Conservation (phyloP, 2,113 vertebrate species). For the Fregata magnificens region DNA sequence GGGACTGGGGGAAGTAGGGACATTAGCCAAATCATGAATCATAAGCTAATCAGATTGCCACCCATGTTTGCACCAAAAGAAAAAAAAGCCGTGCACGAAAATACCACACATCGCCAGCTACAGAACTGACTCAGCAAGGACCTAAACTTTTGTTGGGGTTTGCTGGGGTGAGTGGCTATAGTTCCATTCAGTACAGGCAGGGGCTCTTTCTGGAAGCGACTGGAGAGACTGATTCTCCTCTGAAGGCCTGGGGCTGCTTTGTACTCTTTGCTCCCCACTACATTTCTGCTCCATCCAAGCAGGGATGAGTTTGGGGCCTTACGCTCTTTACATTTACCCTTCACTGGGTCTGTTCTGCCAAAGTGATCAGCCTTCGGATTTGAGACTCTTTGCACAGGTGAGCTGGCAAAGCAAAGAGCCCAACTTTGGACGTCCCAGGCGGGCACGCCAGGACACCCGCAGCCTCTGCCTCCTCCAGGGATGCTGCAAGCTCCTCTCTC, state of each 20-base stretch:
- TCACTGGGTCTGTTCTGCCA: neutral
- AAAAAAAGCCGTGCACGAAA: neutral
- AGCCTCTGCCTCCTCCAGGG: neutral
- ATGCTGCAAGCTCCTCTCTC: neutral
- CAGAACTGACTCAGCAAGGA: conserved; percentile 15
- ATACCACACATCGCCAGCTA: neutral
- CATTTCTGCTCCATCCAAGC: neutral
- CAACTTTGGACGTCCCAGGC: neutral
- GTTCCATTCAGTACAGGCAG: neutral
- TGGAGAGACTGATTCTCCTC: neutral
- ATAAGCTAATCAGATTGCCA: conserved; percentile 63
- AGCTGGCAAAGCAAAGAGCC: neutral
- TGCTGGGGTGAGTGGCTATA: neutral
- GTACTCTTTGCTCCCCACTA: neutral
- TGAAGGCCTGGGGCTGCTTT: neutral
- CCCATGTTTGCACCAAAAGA: conserved; percentile 47
- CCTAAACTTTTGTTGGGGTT: neutral
- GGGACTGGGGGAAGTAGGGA: conserved; percentile 44
- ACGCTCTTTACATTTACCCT: neutral
- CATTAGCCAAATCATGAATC: conserved; percentile 61
- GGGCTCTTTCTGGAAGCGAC: neutral
- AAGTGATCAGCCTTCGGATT: rapidly evolving
- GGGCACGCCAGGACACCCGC: neutral
- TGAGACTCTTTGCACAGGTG: neutral
- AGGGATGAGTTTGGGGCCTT: neutral